These are phyloP conservation scores for Hetaerina titia DNA, from an alignment of 2,888 invertebrate genomes.

Conservation along the genomic window DNA sequence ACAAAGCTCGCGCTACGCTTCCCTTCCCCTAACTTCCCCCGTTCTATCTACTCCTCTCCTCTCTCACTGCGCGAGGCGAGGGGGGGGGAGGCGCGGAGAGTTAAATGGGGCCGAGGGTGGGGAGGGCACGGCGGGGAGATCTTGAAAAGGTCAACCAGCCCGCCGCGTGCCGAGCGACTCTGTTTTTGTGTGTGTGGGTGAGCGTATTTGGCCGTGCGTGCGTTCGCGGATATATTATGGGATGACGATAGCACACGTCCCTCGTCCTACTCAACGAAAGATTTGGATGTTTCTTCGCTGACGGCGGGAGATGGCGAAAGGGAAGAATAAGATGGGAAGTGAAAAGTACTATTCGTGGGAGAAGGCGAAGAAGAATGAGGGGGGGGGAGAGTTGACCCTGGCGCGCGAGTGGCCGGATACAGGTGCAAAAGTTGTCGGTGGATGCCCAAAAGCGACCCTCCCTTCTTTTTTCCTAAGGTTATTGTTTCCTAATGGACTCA, in stretches of 20 bases:
- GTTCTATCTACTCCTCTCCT: neutral
- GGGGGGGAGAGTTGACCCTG: no score
- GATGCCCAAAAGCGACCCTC: no score
- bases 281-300: neutral
- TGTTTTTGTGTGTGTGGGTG: neutral
- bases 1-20: neutral
- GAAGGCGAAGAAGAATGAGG: no score
- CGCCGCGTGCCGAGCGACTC: conserved; percentile 18
- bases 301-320: neutral
- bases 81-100: neutral
- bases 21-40: neutral
- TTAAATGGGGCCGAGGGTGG: neutral
- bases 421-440: no score
- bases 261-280: neutral
- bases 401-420: no score
- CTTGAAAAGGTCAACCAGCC: conserved; percentile 25
- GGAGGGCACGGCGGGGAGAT: conserved; percentile 5
- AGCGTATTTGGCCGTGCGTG: neutral
- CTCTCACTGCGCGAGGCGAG: neutral
- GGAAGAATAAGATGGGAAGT: neutral
- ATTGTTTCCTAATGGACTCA: no score
- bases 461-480: no score
- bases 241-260: neutral
- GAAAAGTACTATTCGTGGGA: neutral
- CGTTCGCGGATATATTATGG: neutral